Evolutionary conservation across 2,797 vertebrate genomes (phyloP), one percentile per base, ranked within the genome.

Genomic region (Pampus argenteus): DNA sequence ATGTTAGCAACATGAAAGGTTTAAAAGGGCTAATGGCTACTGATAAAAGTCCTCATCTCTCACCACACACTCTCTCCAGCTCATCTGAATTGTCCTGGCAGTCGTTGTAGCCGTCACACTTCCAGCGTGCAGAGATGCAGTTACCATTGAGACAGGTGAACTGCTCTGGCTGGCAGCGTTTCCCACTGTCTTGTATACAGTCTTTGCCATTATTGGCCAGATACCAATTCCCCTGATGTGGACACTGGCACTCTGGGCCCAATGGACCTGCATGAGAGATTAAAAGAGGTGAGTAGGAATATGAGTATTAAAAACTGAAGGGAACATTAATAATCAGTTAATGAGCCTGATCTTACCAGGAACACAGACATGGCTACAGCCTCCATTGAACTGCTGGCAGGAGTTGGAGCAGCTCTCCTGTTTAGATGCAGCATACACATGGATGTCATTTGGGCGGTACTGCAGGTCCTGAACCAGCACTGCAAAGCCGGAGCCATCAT

Each of bases 181-280:
- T 87, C 4, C 96, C 96, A 0, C 88, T 96, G 87, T 97, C 96
- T 84, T 78, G 63, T 22, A 99, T 90, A 38, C 97, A 99, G 86
- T 97, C 95, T 85, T 96, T 98, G 72, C 92, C 93, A 0, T 95
- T 94, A 66, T 96, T 95, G 79, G 97, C 95, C 86, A 99, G 90
- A 85, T 97, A 98, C 96, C 96, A 98, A 9, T 9, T 94, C 17
- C 97, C 96, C 54, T 94, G 90, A 54, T 95, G 93, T 65, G 97
- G 97, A 78, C 97, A 99, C 81, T 98, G 97, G 78, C 97, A 99
- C 79, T 99, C 97, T 20, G 96, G 94, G 71, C 97, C 97, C 55
- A 86, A 36, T 2, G 97, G 97, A 84, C 97, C 97, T 98, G 69
- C 25, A 86, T 79, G 28, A 48, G 17, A 63, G 18, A 81, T 58